Evolutionary conservation across 2,888 invertebrate genomes (phyloP), one percentile per base, ranked within the genome.

Genomic region (Drosophila helvetica): DNA sequence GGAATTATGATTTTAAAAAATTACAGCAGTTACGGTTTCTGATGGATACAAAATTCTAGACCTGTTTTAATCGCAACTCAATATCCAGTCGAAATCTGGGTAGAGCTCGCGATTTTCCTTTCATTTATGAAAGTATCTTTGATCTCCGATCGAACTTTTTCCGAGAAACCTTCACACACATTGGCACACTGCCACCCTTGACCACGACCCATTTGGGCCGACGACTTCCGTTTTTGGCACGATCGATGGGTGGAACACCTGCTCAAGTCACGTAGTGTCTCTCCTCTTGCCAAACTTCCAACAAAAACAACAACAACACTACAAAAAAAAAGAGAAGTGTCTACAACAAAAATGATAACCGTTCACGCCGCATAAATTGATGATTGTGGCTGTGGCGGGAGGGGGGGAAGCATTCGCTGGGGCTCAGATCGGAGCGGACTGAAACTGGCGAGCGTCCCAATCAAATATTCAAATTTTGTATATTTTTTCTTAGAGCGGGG

Each of bases 311-410:
- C 8, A 22, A 22, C 22, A 22, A 22, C 22, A 22, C 2, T 19
- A 25, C 1, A 25, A 1, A 25, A 25, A 25, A 25, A 25, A 38
- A 38, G 15, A 38, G 15, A 38, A 38, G 15, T 38, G 33, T 6
- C 1, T 38, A 38, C 66, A 69, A 48, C 59, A 53, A 77, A 38
- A 86, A 75, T 72, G 66, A 59, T 57, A 81, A 78, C 88, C 81
- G 84, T 84, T 86, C 87, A 86, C 88, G 88, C 78, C 81, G 78
- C 81, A 82, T 84, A 87, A 89, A 90, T 89, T 89, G 87, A 89
- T 81, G 89, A 81, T 81, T 89, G 84, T 78, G 72, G 50, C 30
- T 30, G 27, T 9, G n/a, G n/a, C n/a, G n/a, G n/a, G n/a, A n/a
- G 22, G 42, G 48, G 33, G 33, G 38, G 38, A 5, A 15, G 38